A percentile compares a stretch with the other conserved stretches of the same genome.
Evolutionary conservation across 2,113 vertebrate genomes (phyloP).

Genomic region (Dendrocopos noguchii): DNA sequence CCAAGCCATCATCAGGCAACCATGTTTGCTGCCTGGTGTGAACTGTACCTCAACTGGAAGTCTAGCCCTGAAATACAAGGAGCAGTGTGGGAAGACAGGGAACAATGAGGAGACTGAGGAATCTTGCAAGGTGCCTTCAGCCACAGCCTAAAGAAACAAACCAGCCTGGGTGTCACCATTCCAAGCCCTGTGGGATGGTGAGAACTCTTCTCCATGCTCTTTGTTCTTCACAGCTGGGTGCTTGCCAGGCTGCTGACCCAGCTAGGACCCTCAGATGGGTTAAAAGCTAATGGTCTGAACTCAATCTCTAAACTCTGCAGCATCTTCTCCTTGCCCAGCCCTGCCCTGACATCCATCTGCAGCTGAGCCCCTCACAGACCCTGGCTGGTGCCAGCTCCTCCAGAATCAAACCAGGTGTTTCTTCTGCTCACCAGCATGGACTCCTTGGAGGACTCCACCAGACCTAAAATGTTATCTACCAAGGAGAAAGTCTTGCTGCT

Average conservation of each 20-base stretch:
- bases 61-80: background rate
- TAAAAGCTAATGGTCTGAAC: too few species aligned
- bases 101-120: accelerated
- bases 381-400: accelerated
- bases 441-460: accelerated
- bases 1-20: accelerated
- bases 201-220: background rate
- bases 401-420: accelerated
- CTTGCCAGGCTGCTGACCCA: background rate
- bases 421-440: accelerated
- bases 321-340: accelerated
- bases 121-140: background rate
- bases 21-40: accelerated
- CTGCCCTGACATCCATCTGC: accelerated
- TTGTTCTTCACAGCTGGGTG: accelerated
- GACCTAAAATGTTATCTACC: accelerated
- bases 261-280: too few species aligned
- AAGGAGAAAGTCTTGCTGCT: background rate
- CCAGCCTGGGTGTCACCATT: accelerated
- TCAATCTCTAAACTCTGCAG: accelerated
- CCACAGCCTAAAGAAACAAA: accelerated
- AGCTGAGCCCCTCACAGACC: background rate
- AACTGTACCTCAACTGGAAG: background rate
- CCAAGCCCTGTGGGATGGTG: accelerated
- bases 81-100: background rate